These are phyloP conservation scores for Megalurothrips usitatus DNA, from an alignment of 2,888 invertebrate species.

Conservation along the genomic window DNA sequence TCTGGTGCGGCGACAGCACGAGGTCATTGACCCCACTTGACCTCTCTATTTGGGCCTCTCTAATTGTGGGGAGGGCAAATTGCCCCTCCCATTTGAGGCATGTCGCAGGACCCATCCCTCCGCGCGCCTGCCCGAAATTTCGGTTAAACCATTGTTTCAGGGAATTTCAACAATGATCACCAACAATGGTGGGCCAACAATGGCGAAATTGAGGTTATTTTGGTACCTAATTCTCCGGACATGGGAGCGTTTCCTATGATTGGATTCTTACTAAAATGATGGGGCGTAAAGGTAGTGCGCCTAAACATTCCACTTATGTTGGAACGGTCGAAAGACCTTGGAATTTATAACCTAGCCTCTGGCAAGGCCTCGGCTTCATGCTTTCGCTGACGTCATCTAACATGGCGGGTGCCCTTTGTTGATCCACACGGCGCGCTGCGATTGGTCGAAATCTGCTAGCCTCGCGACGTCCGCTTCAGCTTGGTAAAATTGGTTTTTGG, in stretches of 20 bases:
- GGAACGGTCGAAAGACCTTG: conserved; percentile 37
- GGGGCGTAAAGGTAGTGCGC: no score
- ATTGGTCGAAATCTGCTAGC: conserved; percentile 45
- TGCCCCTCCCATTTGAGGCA: no score
- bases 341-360: conserved; percentile 39
- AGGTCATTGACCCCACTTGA: conserved; percentile 13
- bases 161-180: conserved; percentile 5
- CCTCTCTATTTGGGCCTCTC: background rate
- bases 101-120: no score
- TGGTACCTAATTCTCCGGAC: no score
- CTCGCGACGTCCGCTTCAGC: conserved; percentile 55
- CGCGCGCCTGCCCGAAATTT: no score
- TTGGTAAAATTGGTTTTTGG: conserved; percentile 60
- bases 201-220: background rate
- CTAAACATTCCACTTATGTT: no score
- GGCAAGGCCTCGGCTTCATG: conserved; percentile 32
- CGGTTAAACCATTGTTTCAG: background rate
- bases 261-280: no score
- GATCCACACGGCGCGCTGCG: conserved; percentile 42
- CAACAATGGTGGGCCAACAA: background rate
- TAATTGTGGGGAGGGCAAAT: no score
- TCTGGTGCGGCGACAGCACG: background rate
- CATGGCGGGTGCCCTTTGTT: conserved; percentile 47
- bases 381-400: conserved; percentile 46
- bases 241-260: no score